Evolutionary conservation across 2,113 vertebrate genomes (phyloP), one percentile per base, ranked within the genome.

Genomic region (Aptenodytes forsteri): DNA sequence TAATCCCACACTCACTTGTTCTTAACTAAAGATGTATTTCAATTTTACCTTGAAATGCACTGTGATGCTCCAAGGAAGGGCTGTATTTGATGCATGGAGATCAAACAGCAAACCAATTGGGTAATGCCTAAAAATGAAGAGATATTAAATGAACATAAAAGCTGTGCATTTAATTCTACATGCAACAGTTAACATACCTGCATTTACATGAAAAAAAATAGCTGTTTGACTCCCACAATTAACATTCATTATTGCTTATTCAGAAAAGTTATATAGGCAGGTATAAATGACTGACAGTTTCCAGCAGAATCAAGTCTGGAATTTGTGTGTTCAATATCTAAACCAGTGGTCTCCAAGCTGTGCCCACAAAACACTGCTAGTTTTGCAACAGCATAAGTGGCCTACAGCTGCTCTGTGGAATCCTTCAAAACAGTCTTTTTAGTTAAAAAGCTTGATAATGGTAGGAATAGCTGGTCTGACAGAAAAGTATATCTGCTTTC

Each of bases 71-170:
- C 99, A 99, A 83, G 99, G 99, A 96, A 99, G 98, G 77, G 99
- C 98, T 47, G 98, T 98, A 98, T 99, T 99, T 87, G 99, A 99
- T 79, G 99, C 99, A 77, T 99, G 99, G 40, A 99, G 99, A 97
- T 99, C 99, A 98, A 99, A 99, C 50, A 99, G 98, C 95, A 99
- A 99, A 96, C 99, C 99, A 91, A 99, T 99, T 80, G 99, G 99
- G 95, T 99, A 99, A 97, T 99, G 99, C 99, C 99, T 99, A 96
- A 95, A 98, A 96, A 96, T 34, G 8, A 94, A 40, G 55, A 82
- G 52, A 90, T 66, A 96, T 59, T 94, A 38, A 95, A 93, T 72
- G 58, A 90, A 90, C 52, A 73, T 44, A 77, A 36, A 64, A 79
- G 32, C 25, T 47, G 14, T 42, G 62, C 46, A 90, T 83, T 94